phyloP scores from a whole-genome alignment of 2,797 vertebrate species.

The Sebastes matsubarae region DNA sequence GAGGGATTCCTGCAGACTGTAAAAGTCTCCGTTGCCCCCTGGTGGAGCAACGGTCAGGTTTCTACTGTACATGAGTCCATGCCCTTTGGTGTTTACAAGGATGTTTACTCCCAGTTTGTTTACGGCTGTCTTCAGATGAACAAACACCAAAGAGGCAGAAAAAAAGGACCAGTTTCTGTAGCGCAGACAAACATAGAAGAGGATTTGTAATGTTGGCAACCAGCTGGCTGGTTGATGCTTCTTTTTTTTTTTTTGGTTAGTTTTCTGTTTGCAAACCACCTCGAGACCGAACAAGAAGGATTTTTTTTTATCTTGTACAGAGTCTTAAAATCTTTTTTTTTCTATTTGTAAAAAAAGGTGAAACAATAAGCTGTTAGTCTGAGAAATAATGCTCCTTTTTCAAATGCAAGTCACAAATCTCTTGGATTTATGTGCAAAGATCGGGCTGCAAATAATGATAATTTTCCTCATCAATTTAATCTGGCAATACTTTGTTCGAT shows the following conservation, averaged over 20 bases:
- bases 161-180: not conserved
- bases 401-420: not conserved
- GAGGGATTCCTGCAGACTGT: not conserved
- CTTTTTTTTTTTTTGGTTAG: not conserved
- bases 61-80: not conserved
- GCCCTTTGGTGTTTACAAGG: not conserved
- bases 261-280: constrained; percentile 6
- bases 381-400: not conserved
- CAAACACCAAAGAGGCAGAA: constrained; percentile 18
- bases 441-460: not conserved
- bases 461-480: not conserved
- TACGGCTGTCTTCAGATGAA: constrained; percentile 3
- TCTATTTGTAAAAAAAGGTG: not conserved
- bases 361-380: not conserved
- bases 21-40: constrained; percentile 47
- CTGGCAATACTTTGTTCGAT: not conserved
- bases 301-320: not conserved
- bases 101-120: constrained; percentile 18
- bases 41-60: constrained; percentile 42
- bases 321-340: constrained; percentile 31
- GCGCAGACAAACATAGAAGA: constrained; percentile 1
- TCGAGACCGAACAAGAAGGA: not conserved
- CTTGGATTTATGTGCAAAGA: not conserved
- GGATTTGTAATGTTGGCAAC: not conserved
- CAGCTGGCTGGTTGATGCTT: constrained; percentile 72